Percentiles rank a stretch among this genome's conserved stretches.
These are phyloP conservation scores for Podotricha telesiphe DNA, from an alignment of 2,888 invertebrate genomes.

Conservation along the genomic window DNA sequence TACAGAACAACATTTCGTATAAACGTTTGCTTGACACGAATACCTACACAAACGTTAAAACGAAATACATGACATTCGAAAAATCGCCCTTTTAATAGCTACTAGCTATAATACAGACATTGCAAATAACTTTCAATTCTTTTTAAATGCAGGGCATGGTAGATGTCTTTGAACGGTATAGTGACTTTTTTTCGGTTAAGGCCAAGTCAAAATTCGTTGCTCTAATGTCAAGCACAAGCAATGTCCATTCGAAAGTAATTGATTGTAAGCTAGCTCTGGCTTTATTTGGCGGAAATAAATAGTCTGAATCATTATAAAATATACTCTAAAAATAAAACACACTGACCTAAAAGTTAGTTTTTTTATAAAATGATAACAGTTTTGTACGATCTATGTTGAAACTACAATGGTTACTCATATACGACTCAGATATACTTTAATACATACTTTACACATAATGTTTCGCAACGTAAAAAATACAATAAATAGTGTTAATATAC, in stretches of 20 bases:
- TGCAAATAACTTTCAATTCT: neutral
- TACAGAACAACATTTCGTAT: neutral
- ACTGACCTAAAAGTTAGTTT: neutral
- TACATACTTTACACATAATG: too few relatives aligned
- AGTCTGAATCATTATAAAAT: neutral
- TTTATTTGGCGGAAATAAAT: neutral
- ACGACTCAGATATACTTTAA: too few relatives aligned
- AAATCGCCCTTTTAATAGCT: neutral
- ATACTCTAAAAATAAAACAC: slow-evolving; percentile 11
- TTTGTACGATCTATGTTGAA: too few relatives aligned
- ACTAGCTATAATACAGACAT: neutral
- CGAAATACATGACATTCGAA: neutral
- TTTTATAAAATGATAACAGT: slow-evolving; percentile 6
- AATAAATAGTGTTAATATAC: too few relatives aligned
- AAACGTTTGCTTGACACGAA: neutral
- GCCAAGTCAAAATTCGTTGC: slow-evolving; percentile 39
- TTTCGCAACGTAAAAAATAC: too few relatives aligned
- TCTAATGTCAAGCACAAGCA: slow-evolving; percentile 49
- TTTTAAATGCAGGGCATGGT: slow-evolving; percentile 7
- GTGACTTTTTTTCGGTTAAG: slow-evolving; percentile 25
- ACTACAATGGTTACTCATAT: too few relatives aligned
- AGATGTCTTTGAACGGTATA: neutral
- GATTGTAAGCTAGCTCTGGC: slow-evolving; percentile 47
- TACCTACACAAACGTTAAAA: neutral
- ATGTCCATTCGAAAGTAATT: slow-evolving; percentile 61